Evolutionary conservation across 2,113 vertebrate species (phyloP).

Genomic region (Proterorhinus semilunaris): DNA sequence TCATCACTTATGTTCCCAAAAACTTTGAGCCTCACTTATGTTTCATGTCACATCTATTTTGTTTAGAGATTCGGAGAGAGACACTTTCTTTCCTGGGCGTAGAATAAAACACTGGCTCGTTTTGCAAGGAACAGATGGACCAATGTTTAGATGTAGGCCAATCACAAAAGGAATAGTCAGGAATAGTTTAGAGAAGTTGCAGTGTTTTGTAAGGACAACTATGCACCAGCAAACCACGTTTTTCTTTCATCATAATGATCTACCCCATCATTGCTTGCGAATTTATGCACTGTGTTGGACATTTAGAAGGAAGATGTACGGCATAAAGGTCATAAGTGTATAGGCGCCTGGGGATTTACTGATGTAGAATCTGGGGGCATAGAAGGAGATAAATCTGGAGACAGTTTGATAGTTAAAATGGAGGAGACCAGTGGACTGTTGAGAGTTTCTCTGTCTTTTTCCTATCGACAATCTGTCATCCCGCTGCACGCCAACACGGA

Average conservation of each 20-base stretch:
- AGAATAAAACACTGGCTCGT: slow-evolving; percentile 26
- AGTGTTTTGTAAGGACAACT: not conserved
- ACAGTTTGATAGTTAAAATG: slow-evolving; percentile 33
- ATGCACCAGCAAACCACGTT: not conserved
- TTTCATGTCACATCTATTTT: slow-evolving; percentile 17
- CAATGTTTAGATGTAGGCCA: slow-evolving; percentile 23
- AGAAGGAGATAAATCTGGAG: slow-evolving; percentile 41
- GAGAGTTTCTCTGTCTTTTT: slow-evolving; percentile 30
- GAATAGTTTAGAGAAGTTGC: slow-evolving; percentile 3
- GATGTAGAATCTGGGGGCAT: slow-evolving; percentile 24
- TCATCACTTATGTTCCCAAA: slow-evolving; percentile 9
- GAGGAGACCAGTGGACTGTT: slow-evolving; percentile 28
- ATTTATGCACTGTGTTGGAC: slow-evolving; percentile 8
- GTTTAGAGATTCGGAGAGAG: slow-evolving; percentile 7
- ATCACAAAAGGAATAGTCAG: slow-evolving; percentile 7
- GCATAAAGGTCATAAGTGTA: slow-evolving; percentile 21
- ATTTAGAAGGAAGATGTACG: slow-evolving; percentile 16
- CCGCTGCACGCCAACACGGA: slow-evolving; percentile 28
- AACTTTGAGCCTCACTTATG: slow-evolving; percentile 15
- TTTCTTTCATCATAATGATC: not conserved
- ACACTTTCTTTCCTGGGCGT: slow-evolving; percentile 33
- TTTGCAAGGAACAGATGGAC: slow-evolving; percentile 51
- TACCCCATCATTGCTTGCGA: slow-evolving; percentile 12
- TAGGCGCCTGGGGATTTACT: slow-evolving; percentile 7
- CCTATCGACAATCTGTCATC: slow-evolving; percentile 44